Evolutionary conservation across 2,113 vertebrate genomes (phyloP).

Genomic region (Pyxicephalus adspersus): DNA sequence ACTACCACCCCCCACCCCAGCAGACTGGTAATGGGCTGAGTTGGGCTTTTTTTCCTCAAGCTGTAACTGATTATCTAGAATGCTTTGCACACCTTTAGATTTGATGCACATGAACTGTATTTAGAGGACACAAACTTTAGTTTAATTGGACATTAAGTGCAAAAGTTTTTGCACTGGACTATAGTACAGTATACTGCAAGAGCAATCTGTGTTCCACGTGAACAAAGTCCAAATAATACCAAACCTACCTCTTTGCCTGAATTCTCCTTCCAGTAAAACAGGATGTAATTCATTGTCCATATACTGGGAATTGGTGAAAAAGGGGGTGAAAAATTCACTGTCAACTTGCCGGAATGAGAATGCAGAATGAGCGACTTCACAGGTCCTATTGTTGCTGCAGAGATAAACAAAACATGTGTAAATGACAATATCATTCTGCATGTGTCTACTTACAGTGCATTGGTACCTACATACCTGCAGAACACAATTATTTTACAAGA

Average conservation of each 20-base stretch:
- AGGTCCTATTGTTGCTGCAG: constrained; percentile 31
- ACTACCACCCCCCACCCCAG: too few relatives aligned
- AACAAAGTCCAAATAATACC: background rate
- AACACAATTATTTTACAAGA: too few relatives aligned
- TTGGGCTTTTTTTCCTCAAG: too few relatives aligned
- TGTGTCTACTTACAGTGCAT: too few relatives aligned
- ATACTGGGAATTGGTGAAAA: background rate
- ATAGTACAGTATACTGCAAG: background rate
- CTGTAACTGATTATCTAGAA: too few relatives aligned
- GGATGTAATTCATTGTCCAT: background rate
- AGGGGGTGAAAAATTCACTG: background rate
- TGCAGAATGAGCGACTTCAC: background rate
- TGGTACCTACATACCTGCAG: too few relatives aligned
- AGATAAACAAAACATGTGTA: background rate
- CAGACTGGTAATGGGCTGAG: too few relatives aligned
- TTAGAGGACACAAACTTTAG: too few relatives aligned
- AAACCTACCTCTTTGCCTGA: background rate
- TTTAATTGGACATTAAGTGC: background rate
- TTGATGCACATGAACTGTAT: background rate
- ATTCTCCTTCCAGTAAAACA: constrained; percentile 26
- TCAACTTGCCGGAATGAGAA: background rate
- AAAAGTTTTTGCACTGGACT: background rate
- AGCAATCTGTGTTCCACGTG: background rate
- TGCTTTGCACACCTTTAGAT: background rate
- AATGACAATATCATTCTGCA: background rate